Evolutionary conservation across 2,797 vertebrate genomes (phyloP), one percentile per base, ranked within the genome.

Genomic region (Danio aesculapii): DNA sequence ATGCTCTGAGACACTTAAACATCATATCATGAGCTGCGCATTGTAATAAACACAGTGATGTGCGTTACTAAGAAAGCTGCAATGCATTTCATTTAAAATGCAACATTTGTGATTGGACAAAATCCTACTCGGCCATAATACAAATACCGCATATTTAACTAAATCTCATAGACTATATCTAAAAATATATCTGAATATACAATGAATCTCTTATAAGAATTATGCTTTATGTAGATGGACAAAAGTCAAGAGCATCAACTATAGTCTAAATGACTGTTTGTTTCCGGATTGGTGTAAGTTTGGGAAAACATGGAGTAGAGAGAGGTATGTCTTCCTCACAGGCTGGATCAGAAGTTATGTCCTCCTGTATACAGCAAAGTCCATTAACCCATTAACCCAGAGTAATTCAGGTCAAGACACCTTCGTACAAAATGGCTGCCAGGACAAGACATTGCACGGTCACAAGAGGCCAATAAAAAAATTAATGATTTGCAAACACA

Each of bases 361-460:
- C 21, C 43, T 47, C 8, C 8, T 57, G 59, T 30, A 16, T 7
- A 8, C 44, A 44, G 43, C 46, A 12, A 79, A 79, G 50, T 53
- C 46, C 6, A 53, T 75, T 49, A 79, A 61, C 46, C 68, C 12
- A 78, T 78, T 73, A 59, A 78, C 17, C 49, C 41, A 70, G 19
- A 79, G 8, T 39, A 64, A 72, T 79, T 72, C 77, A 53, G 17
- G 17, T 79, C 16, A 41, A 53, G 43, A 71, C 5, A 62, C 39
- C 14, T 17, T 43, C 61, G 66, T 13, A 43, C 44, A 67, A 72
- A 71, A 66, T 16, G 58, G 66, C 58, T 41, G 52, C 52, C 14
- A 41, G 4, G 16, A 4, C 41, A 68, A 16, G 6, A 13, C 7
- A 13, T 44, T 46, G 21, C 16, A 49, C 8, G 9, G 41, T 44